These are phyloP conservation scores for Neoaliturus tenellus DNA, from an alignment of 2,888 invertebrate genomes.

Conservation along the genomic window DNA sequence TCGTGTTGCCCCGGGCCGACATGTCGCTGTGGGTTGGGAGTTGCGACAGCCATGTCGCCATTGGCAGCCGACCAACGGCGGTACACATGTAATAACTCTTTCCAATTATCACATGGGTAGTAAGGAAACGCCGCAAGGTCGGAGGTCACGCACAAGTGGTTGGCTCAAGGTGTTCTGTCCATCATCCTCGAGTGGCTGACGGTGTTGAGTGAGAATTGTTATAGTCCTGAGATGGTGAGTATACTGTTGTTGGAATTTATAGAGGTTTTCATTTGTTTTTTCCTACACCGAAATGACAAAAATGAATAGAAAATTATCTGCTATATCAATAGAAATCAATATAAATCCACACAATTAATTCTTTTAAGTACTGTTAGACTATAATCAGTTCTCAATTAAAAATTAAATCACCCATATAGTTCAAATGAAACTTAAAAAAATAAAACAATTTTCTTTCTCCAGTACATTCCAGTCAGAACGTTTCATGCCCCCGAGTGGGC, in stretches of 20 bases:
- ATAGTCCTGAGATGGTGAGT: background rate
- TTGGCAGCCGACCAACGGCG: slow-evolving; percentile 37
- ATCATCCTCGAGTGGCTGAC: background rate
- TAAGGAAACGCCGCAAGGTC: slow-evolving; percentile 37
- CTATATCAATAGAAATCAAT: too few species aligned
- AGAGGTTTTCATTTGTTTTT: too few species aligned
- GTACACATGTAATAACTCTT: slow-evolving; percentile 39
- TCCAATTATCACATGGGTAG: slow-evolving; percentile 47
- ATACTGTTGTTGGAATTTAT: background rate
- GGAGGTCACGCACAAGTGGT: background rate
- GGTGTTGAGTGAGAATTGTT: background rate
- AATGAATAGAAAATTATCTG: too few species aligned
- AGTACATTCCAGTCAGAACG: too few species aligned
- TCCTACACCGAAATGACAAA: too few species aligned
- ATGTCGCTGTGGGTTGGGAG: slow-evolving; percentile 1
- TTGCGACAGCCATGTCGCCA: slow-evolving; percentile 31
- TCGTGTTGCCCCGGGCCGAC: slow-evolving; percentile 21
- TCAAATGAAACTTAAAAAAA: too few species aligned
- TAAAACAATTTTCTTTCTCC: too few species aligned
- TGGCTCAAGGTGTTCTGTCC: background rate
- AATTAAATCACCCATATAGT: too few species aligned
- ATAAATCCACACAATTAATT: too few species aligned
- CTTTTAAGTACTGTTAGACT: too few species aligned
- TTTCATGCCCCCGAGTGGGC: background rate
- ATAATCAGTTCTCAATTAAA: too few species aligned